phyloP scores from a whole-genome alignment of 1,140 invertebrate species.

The Panonychus citri region DNA sequence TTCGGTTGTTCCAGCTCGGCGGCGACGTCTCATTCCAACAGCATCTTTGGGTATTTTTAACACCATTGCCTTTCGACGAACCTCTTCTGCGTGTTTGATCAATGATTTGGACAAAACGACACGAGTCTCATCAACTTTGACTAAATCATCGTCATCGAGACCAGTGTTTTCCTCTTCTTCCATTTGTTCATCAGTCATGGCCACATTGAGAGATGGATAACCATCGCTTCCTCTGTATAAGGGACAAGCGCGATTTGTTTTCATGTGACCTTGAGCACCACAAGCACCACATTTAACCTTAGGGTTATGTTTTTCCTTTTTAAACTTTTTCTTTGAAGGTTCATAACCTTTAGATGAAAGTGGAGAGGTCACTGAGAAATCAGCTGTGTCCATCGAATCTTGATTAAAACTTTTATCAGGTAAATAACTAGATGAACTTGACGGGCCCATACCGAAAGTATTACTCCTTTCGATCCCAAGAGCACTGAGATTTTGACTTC shows the following conservation, averaged over 20 bases:
- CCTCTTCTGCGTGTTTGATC: conserved; percentile 46
- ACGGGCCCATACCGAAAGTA: too few relatives aligned
- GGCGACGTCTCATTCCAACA: conserved; percentile 36
- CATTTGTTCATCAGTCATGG: conserved; percentile 53
- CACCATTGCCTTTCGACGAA: conserved; percentile 49
- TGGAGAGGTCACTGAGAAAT: not conserved
- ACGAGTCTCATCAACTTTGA: conserved; percentile 59
- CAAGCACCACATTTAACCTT: conserved; percentile 80
- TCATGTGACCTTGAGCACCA: conserved; percentile 49
- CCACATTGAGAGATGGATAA: conserved; percentile 40
- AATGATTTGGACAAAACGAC: conserved; percentile 19
- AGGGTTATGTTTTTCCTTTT: conserved; percentile 15
- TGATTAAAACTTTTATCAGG: not conserved
- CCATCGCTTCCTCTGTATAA: conserved; percentile 42
- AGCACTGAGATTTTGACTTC: not conserved
- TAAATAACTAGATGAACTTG: not conserved
- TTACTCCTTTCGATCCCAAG: not conserved
- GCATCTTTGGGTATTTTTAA: conserved; percentile 59
- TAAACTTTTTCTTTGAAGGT: not conserved
- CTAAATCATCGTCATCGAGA: conserved; percentile 43
- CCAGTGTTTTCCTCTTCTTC: conserved; percentile 48
- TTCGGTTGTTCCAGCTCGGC: conserved; percentile 33
- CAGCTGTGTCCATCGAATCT: not conserved
- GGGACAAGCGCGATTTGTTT: conserved; percentile 90
- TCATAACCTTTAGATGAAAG: not conserved